Conservation (phyloP, 2,113 vertebrate genomes). For the Pelecanus crispus region DNA sequence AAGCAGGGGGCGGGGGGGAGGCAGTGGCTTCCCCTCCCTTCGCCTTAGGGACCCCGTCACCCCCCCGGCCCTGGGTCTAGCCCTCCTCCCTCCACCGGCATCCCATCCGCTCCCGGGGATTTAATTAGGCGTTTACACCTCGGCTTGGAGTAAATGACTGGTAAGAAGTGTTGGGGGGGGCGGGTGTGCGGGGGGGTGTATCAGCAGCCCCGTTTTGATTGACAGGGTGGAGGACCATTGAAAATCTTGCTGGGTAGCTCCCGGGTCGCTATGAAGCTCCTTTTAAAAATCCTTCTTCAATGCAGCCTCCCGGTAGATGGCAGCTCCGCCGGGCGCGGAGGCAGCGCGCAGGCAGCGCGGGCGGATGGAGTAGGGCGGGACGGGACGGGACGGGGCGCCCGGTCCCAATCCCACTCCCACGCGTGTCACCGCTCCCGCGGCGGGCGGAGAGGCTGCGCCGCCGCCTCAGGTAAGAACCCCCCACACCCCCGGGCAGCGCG, state of each 20-base stretch:
- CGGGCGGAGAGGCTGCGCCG: neutral
- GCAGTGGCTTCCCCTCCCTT: neutral
- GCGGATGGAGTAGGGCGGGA: constrained; percentile 8
- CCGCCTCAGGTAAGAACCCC: constrained; percentile 12
- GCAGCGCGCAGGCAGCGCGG: constrained; percentile 56
- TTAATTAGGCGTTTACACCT: constrained; percentile 65
- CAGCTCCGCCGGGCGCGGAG: constrained; percentile 71
- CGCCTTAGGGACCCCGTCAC: neutral
- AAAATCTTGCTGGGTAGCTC: constrained; percentile 70
- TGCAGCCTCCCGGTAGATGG: constrained; percentile 80
- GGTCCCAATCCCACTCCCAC: neutral
- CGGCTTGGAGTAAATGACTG: constrained; percentile 55
- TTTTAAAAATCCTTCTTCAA: constrained; percentile 88
- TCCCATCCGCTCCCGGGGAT: neutral
- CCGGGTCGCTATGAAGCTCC: constrained; percentile 72
- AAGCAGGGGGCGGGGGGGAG: neutral
- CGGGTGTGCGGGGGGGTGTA: neutral
- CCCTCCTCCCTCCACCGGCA: constrained; percentile 34
- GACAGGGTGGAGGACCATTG: constrained; percentile 79
- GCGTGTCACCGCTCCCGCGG: constrained; percentile 17
- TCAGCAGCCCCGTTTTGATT: constrained; percentile 75
- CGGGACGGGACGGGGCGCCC: neutral
- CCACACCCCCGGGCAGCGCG: neutral
- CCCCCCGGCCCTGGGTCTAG: neutral
- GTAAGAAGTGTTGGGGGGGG: neutral